Base-by-base conservation (phyloP, 2,888 invertebrate genomes). In the Drosophila vallismaia region DNA sequence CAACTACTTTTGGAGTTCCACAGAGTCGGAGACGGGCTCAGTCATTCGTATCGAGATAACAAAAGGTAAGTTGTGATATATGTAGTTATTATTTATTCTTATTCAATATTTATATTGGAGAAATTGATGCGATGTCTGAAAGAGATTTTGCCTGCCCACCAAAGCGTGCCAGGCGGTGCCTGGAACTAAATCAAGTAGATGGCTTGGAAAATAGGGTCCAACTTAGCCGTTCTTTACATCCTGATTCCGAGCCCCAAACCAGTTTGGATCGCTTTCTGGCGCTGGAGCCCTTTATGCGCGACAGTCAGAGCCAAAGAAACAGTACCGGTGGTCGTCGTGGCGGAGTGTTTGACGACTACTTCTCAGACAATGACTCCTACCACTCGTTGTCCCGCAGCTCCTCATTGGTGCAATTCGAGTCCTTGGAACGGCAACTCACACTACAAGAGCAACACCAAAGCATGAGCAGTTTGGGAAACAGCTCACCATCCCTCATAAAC, bases 341-440 rank as follows among this genome's bases (percentile, higher is more conserved):
- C 0, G 58, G 62, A 0, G 44, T 9, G 5, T 91, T 91, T 42
- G 91, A 91, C 55, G 91, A 91, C n/a, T 91, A 89, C 70, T 92
- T 89, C 62, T 89, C 91, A n/a, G 92, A 92, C 76, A 91, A 91
- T 33, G 80, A 92, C 36, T 93, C 93, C 31, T 92, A 92, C 64
- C 93, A 93, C 57, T 95, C 95, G 50, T 93, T 95, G 10, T 95
- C 95, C 82, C 94, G 96, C 75, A 96, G 96, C 70, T 96, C 96
- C 75, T 96, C 96, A 79, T 93, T 97, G 72, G 93, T 97, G 71
- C 96, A 96, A 91, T 97, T 97, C 91, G 97, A 97, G 92, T 96
- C 95, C 4, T 92, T 97, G 68, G 97, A 97, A 90, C 94, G 94
- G 46, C 95, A 94, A 80, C 93, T 95, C 85, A 93, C 94, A 84